Conservation (phyloP, 2,888 invertebrate genomes). For the Drosophila paranaensis region DNA sequence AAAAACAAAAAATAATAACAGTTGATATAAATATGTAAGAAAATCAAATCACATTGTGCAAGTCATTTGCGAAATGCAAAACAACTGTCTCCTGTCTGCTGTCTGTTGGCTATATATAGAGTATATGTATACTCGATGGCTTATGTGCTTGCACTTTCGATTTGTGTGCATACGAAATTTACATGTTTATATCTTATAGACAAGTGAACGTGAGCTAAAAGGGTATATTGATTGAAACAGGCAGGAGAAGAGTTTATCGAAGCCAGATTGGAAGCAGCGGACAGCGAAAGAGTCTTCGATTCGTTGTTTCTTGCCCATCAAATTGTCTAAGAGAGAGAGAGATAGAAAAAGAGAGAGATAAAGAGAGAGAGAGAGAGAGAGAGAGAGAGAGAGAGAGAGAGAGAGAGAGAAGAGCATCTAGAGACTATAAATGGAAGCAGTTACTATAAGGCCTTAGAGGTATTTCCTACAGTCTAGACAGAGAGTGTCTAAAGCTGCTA, state of each 20-base stretch:
- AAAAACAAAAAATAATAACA: constrained; percentile 31
- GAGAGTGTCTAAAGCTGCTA: not conserved
- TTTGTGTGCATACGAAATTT: constrained; percentile 32
- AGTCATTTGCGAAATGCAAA: constrained; percentile 37
- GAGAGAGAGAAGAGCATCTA: too few species aligned
- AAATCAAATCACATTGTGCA: constrained; percentile 40
- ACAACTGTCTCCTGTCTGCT: not conserved
- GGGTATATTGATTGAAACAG: not conserved
- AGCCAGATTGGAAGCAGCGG: too few species aligned
- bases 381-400: too few species aligned
- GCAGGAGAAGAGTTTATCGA: not conserved
- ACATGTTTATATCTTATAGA: not conserved
- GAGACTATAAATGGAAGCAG: too few species aligned
- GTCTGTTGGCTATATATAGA: constrained; percentile 11
- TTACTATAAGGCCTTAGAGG: too few species aligned
- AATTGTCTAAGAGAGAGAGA: too few species aligned
- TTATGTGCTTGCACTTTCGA: constrained; percentile 43
- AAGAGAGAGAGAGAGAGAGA: too few species aligned
- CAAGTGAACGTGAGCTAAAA: not conserved
- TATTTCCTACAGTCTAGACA: not conserved
- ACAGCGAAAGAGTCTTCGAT: too few species aligned
- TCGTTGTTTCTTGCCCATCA: too few species aligned
- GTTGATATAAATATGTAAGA: constrained; percentile 45
- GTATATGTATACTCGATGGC: not conserved
- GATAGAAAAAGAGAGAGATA: too few species aligned